Evolutionary conservation across 1,140 invertebrate genomes (phyloP), one percentile per base, ranked within the genome.

Genomic region (Protaetia brevitarsis): DNA sequence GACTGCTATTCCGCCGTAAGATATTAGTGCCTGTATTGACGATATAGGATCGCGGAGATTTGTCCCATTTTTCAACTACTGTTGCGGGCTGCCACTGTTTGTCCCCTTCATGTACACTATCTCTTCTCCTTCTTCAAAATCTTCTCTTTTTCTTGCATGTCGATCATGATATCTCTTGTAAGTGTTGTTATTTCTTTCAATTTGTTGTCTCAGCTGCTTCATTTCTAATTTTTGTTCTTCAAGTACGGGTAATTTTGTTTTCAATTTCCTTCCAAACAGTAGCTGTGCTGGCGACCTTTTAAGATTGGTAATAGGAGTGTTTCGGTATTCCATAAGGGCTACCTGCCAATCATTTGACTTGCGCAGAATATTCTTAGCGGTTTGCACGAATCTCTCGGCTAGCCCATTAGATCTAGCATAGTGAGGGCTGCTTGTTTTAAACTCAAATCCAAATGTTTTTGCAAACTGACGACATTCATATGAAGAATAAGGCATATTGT

Each of bases 381-480:
- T 27, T 16, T 58, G 56, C 10, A 58, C 56, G 13, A 58, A 58
- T 11, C 56, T 26, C 27, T 58, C 19, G 1, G 56, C 56, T n/a
- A 58, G 11, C 10, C 56, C 56, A 58, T 58, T 58, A 26, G 21
- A 58, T 58, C 56, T 58, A 1, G 56, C 23, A 23, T 58, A 58
- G 4, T 16, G 7, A 6, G 56, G 56, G 23, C 56, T 27, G 56
- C 21, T 58, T 26, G 23, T 58, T 58, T 58, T 19, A n/a, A 58
- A 58, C 11, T 58, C 56, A 27, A 27, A 58, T 1, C 13, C 23
- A 58, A 27, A 58, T 13, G 6, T 6, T 58, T n/a, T 57, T 57
- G 21, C 51, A n/a, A 57, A 57, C n/a, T 57, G 26, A n/a, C n/a
- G n/a, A n/a, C n/a, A n/a, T n/a, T n/a, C n/a, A n/a, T n/a, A n/a